A percentile compares a stretch with the other conserved stretches of the same genome.
phyloP scores from a whole-genome alignment of 2,888 invertebrate species.

The Tolmerus cingulatus region DNA sequence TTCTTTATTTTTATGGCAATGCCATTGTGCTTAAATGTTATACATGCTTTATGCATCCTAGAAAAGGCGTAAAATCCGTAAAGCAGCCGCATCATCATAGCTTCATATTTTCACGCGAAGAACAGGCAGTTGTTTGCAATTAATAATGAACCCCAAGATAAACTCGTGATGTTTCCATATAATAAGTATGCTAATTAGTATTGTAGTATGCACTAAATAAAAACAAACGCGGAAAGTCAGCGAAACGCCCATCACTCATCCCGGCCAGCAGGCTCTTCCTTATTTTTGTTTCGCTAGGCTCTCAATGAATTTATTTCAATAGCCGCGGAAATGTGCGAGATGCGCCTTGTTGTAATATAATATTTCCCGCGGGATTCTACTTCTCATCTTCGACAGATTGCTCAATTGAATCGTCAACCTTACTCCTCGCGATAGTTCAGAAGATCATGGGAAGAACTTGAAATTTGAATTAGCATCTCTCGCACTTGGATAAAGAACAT shows the following conservation, averaged over 20 bases:
- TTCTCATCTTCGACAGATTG: background rate
- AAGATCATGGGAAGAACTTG: background rate
- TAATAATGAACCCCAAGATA: background rate
- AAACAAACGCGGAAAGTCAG: background rate
- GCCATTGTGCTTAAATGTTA: background rate
- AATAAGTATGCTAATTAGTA: background rate
- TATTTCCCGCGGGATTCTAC: background rate
- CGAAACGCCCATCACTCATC: background rate
- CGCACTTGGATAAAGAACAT: background rate
- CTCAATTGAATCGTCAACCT: background rate
- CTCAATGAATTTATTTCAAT: background rate
- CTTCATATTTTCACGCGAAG: background rate
- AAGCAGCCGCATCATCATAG: background rate
- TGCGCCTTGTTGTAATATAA: background rate
- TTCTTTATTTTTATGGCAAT: background rate
- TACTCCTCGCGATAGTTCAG: background rate
- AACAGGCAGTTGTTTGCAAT: background rate
- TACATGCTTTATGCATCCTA: background rate
- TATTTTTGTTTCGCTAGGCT: background rate
- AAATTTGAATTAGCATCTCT: background rate
- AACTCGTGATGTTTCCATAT: background rate
- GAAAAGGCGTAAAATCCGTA: background rate
- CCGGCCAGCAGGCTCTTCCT: background rate
- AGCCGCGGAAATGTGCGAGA: background rate
- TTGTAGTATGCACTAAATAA: background rate